Evolutionary conservation across 1,140 invertebrate species (phyloP), one percentile per base, ranked within the genome.

Genomic region (Heliothis virescens): DNA sequence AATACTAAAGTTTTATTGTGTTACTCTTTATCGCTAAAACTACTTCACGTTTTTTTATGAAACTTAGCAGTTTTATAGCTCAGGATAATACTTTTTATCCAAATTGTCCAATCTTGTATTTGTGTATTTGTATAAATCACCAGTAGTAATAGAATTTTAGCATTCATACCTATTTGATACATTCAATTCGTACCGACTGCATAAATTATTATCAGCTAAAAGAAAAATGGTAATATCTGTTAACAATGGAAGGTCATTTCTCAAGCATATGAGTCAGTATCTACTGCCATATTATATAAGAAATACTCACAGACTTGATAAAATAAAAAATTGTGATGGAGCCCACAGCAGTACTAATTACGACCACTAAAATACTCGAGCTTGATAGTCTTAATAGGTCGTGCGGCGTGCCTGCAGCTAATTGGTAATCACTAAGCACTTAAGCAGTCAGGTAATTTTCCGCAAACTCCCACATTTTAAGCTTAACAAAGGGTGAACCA

Each of bases 391-490:
- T 47, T 65, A 47, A 65, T 41, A 65, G 62, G n/a, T 48, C 21
- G 41, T 65, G 60, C 47, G n/a, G 26, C 21, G 41, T 65, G 60
- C 47, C 74, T 77, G 74, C 60, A 65, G 47, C 74, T 77, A 77
- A 77, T 77, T 77, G 74, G 60, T 57, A 47, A 15, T 59, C 63
- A 47, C 34, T 34, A 48, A 78, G 34, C 62, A 65, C 62, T 65
- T 4, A 21, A 59, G 50, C 34, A 63, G 50, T 3, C 53, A 52
- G 53, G 63, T 69, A 81, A 67, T 81, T 81, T 60, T 57, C 47
- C 57, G 62, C 57, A 81, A 81, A 77, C 63, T 81, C 72, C 79
- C 79, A 81, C 79, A 73, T 71, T 26, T 80, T 69, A 65, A 63
- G 52, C 47, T 29, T 72, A 18, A 77, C 79, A 81, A 81, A 77